Evolutionary conservation across 2,888 invertebrate species (phyloP).

Genomic region (Balanococcus diminutus): DNA sequence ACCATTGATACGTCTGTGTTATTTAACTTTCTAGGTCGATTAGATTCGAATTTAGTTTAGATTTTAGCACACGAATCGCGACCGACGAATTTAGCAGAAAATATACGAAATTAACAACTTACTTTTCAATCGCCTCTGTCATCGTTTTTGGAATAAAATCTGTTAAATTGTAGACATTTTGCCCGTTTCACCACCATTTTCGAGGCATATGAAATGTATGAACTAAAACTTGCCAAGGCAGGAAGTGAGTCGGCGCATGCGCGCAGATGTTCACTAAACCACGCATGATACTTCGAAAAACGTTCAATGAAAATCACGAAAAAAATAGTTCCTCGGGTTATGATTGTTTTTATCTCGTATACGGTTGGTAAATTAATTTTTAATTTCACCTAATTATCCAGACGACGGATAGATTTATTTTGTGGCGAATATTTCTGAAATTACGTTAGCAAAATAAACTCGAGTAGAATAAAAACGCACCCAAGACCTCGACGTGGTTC

Average conservation of each 20-base stretch:
- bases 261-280: neutral
- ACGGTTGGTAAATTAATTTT: neutral
- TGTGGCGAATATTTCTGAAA: neutral
- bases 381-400: neutral
- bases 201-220: slow-evolving; percentile 65
- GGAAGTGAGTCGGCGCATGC: slow-evolving; percentile 52
- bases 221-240: slow-evolving; percentile 54
- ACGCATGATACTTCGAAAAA: slow-evolving; percentile 52
- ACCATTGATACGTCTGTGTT: slow-evolving; percentile 42
- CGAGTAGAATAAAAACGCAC: neutral
- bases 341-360: neutral
- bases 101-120: slow-evolving; percentile 64
- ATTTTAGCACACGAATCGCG: neutral
- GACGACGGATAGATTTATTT: no score
- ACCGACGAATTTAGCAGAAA: neutral
- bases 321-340: slow-evolving; percentile 44
- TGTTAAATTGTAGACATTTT: slow-evolving; percentile 82
- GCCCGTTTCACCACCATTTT: slow-evolving; percentile 83
- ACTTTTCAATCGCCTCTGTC: slow-evolving; percentile 92
- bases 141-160: slow-evolving; percentile 84
- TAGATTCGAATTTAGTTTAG: neutral
- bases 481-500: neutral
- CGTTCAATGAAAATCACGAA: slow-evolving; percentile 52
- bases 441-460: neutral
- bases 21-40: slow-evolving; percentile 43